phyloP scores from a whole-genome alignment of 2,888 invertebrate genomes.

The Pemphredon lugubris region DNA sequence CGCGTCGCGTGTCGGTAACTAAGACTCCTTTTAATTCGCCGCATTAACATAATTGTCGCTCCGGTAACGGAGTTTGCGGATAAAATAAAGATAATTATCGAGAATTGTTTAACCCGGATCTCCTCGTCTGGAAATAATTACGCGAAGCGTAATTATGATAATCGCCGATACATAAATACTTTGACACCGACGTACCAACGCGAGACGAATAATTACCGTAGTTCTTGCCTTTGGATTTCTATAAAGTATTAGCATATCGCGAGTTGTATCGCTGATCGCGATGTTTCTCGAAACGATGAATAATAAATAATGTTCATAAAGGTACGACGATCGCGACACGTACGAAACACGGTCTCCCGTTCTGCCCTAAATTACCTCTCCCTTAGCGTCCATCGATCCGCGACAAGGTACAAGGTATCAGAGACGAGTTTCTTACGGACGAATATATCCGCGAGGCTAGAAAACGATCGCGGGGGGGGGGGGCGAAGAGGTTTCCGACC shows the following conservation, averaged over 20 bases:
- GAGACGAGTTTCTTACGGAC: conserved; percentile 24
- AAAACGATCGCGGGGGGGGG: conserved; percentile 33
- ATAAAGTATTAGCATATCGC: too few species aligned
- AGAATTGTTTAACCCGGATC: too few species aligned
- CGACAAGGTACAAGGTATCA: conserved; percentile 1
- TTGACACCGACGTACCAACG: too few species aligned
- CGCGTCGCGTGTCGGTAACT: not conserved
- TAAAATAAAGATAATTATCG: not conserved
- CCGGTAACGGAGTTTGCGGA: too few species aligned
- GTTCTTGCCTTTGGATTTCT: too few species aligned
- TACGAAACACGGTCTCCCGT: not conserved
- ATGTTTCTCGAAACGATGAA: too few species aligned
- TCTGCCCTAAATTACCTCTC: conserved; percentile 10
- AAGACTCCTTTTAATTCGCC: conserved; percentile 16
- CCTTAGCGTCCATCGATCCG: not conserved
- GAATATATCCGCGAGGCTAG: conserved; percentile 30
- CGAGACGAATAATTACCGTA: too few species aligned
- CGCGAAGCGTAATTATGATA: too few species aligned
- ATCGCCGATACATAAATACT: too few species aligned
- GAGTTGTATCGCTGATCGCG: too few species aligned
- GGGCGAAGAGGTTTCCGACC: conserved; percentile 35
- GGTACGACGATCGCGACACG: not conserved
- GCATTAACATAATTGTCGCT: not conserved
- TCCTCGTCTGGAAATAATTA: too few species aligned
- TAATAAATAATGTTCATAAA: too few species aligned